Percentiles rank a stretch among this genome's conserved stretches.
phyloP scores from a whole-genome alignment of 2,888 invertebrate genomes.

The Campoletis raptor region DNA sequence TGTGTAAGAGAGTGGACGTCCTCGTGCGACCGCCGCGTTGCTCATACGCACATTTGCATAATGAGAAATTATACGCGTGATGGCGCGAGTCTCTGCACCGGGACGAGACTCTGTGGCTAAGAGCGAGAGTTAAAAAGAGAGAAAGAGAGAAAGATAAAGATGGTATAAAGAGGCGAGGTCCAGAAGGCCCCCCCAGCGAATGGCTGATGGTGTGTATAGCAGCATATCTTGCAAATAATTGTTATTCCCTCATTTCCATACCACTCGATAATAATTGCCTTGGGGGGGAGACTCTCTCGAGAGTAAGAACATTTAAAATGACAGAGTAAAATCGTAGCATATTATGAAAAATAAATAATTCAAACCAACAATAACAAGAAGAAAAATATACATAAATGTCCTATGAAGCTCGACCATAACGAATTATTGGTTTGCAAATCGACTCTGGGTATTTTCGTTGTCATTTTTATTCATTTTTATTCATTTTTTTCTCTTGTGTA shows the following conservation, averaged over 20 bases:
- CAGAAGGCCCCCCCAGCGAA: conserved; percentile 35
- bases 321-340: conserved; percentile 27
- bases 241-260: conserved; percentile 71
- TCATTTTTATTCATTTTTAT: not conserved
- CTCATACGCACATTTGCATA: conserved; percentile 75
- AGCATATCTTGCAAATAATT: conserved; percentile 69
- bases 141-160: not conserved
- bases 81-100: conserved; percentile 67
- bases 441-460: not conserved
- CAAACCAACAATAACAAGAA: not conserved
- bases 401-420: conserved; percentile 3
- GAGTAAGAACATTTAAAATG: conserved; percentile 26
- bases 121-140: not conserved
- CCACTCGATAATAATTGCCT: conserved; percentile 66
- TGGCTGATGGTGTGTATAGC: conserved; percentile 11
- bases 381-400: conserved; percentile 13
- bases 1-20: conserved; percentile 48
- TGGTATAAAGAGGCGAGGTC: conserved; percentile 33
- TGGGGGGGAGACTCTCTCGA: not conserved
- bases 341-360: conserved; percentile 14
- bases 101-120: conserved; percentile 38
- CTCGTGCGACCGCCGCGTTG: conserved; percentile 62
- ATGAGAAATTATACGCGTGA: conserved; percentile 78
- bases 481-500: not conserved
- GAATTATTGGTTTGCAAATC: conserved; percentile 26